Evolutionary conservation across 2,888 invertebrate species (phyloP), one percentile per base, ranked within the genome.

Genomic region (Cremastinae sp.): DNA sequence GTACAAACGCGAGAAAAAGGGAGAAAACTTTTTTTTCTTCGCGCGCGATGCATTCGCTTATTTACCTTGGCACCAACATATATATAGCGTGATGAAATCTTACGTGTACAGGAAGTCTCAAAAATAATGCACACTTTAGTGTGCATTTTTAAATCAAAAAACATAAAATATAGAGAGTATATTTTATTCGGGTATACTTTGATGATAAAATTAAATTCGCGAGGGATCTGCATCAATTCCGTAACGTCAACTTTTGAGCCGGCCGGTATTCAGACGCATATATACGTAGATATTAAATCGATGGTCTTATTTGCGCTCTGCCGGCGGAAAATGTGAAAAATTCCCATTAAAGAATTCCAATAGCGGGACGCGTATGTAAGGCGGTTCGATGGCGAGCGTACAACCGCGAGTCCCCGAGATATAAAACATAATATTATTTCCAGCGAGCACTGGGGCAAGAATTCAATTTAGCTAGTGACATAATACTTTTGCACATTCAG

Each of bases 381-480:
- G 10, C 14, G 34, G 38, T 49, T 58, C 28, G 49, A 58, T 10
- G 47, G 12, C 12, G 28, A 47, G n/a, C 4, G 14, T n/a, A n/a
- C 18, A 28, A n/a, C n/a, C 47, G 45, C 28, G 10, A 61, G 16
- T 45, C 45, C 45, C 14, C 34, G 14, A 14, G 14, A 43, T 14
- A 87, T 86, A 87, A 87, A 87, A 87, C 86, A 87, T 87, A 87
- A 87, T 87, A 87, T 87, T 87, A 87, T 86, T 87, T 87, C 84
- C 86, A 80, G 81, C 75, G 81, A 82, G 82, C 84, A 83, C 80
- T 81, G 81, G 81, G 79, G 84, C 85, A 86, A 87, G 86, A 87
- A 87, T 87, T 87, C 87, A 87, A 86, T 80, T 80, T 80, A 75
- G 61, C 77, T 61, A 72, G 78, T 78, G 79, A 78, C 79, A 79